Evolutionary conservation across 2,797 vertebrate species (phyloP).

Genomic region (Mormyrops attenuatus): DNA sequence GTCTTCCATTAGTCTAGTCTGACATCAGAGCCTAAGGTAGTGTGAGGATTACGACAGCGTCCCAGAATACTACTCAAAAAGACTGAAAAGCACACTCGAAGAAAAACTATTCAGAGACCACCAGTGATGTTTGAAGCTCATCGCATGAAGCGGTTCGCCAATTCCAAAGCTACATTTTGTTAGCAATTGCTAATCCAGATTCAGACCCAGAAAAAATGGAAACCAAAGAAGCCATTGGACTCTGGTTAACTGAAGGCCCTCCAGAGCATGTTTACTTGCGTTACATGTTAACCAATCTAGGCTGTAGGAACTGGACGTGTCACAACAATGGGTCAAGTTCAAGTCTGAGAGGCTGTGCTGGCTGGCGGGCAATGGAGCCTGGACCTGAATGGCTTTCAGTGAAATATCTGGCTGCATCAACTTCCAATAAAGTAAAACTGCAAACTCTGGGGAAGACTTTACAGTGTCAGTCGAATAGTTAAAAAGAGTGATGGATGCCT

Average conservation of each 20-base stretch:
- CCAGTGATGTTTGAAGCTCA: not conserved
- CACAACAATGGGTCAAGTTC: not conserved
- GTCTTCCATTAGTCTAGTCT: not conserved
- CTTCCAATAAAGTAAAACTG: not conserved
- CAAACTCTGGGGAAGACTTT: not conserved
- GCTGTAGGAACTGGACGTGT: not conserved
- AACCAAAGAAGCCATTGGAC: not conserved
- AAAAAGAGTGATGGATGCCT: not conserved
- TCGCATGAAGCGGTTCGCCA: not conserved
- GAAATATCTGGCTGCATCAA: not conserved
- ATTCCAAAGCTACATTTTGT: not conserved
- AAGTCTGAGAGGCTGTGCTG: not conserved
- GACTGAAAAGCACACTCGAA: not conserved
- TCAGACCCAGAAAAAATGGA: not conserved
- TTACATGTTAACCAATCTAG: not conserved
- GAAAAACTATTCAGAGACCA: not conserved
- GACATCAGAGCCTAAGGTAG: not conserved
- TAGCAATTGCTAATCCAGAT: not conserved
- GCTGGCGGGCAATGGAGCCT: not conserved
- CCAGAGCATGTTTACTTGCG: not conserved
- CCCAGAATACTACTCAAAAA: not conserved
- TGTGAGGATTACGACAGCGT: not conserved
- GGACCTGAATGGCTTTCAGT: not conserved
- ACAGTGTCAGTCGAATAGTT: not conserved
- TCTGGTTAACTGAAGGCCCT: not conserved